phyloP scores from a whole-genome alignment of 2,113 vertebrate genomes.

The Ochotona princeps region DNA sequence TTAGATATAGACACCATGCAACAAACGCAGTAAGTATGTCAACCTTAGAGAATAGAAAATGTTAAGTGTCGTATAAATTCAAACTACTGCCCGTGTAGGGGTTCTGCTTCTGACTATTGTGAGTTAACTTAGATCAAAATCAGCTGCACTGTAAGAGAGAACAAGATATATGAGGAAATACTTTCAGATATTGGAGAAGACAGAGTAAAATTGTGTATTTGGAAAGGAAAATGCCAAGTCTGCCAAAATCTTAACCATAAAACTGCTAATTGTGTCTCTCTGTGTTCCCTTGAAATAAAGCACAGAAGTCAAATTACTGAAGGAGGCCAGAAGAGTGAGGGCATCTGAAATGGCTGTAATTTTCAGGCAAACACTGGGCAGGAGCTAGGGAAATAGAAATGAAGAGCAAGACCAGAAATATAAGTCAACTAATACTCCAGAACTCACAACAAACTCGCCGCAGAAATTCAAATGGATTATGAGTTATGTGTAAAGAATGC shows the following conservation, averaged over 20 bases:
- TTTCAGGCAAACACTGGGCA: background rate
- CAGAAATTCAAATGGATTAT: too few species aligned
- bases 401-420: background rate
- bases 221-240: background rate
- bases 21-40: background rate
- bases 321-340: background rate
- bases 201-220: background rate
- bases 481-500: background rate
- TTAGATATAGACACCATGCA: background rate
- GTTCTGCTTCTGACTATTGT: background rate
- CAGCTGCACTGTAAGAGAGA: background rate
- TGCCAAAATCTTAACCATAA: background rate
- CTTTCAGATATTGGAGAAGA: background rate
- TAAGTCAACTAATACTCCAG: background rate
- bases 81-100: background rate
- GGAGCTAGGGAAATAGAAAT: background rate
- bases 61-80: background rate
- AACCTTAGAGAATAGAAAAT: fast-evolving
- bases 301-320: too few species aligned
- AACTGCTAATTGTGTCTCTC: background rate
- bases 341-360: background rate
- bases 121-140: background rate
- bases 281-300: background rate
- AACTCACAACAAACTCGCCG: background rate
- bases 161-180: background rate